phyloP scores from a whole-genome alignment of 2,113 vertebrate genomes.

The Accipiter cooperii region DNA sequence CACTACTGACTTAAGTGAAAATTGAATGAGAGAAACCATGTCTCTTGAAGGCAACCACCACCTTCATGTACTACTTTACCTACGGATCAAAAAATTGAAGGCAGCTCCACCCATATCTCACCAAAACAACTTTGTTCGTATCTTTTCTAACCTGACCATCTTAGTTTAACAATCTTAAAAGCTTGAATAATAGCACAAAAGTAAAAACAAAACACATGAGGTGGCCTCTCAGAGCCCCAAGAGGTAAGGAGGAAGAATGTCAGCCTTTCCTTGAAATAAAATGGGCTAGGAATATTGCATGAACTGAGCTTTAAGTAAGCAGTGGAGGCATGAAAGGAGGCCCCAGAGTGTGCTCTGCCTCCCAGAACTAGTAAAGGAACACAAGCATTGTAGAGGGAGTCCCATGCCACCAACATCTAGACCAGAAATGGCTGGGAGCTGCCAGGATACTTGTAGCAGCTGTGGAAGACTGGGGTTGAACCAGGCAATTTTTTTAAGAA shows the following conservation, averaged over 20 bases:
- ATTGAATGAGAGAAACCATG: background rate
- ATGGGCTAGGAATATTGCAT: background rate
- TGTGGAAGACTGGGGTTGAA: background rate
- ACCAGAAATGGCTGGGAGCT: background rate
- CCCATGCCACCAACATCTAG: fast-evolving
- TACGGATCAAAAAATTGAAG: background rate
- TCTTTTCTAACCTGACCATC: background rate
- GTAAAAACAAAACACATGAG: background rate
- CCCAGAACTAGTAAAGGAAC: background rate
- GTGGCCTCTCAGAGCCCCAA: background rate
- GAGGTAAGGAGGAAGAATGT: background rate
- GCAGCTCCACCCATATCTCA: background rate
- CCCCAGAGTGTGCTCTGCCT: background rate
- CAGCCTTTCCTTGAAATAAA: background rate
- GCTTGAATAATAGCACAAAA: background rate
- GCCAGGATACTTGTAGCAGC: background rate
- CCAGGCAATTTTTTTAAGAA: background rate
- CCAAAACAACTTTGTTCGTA: background rate
- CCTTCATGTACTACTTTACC: background rate
- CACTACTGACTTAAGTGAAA: background rate
- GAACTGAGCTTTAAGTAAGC: background rate
- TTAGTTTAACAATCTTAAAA: background rate
- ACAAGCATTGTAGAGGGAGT: fast-evolving
- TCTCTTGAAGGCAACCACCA: background rate
- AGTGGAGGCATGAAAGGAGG: no score